A percentile compares a stretch with the other conserved stretches of the same genome.
Conservation (phyloP, 2,113 vertebrate species). For the Petaurus breviceps region DNA sequence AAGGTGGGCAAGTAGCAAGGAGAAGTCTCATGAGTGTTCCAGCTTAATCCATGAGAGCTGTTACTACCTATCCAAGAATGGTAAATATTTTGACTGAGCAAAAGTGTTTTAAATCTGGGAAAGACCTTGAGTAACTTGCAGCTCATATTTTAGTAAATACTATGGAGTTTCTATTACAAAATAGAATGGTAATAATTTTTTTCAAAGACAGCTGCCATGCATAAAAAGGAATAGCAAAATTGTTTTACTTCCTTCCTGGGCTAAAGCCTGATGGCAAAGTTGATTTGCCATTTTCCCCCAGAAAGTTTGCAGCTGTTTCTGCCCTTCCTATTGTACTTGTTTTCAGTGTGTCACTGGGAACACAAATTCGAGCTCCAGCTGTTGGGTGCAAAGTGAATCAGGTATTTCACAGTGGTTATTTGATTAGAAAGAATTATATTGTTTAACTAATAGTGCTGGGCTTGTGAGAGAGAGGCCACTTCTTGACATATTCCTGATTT, state of each 20-base stretch:
- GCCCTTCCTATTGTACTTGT: conserved; percentile 85
- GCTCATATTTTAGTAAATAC: conserved; percentile 80
- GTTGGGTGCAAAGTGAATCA: conserved; percentile 87
- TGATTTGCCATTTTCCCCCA: conserved; percentile 71
- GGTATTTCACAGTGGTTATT: conserved; percentile 88
- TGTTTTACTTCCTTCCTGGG: conserved; percentile 87
- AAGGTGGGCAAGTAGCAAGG: conserved; percentile 1
- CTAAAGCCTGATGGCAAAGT: conserved; percentile 81
- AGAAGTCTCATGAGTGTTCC: conserved; percentile 44
- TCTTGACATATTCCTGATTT: conserved; percentile 66
- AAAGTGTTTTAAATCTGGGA: conserved; percentile 76
- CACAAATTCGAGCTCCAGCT: conserved; percentile 83
- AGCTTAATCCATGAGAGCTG: conserved; percentile 60
- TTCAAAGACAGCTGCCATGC: conserved; percentile 84
- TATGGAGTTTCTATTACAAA: conserved; percentile 84
- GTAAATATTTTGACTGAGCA: conserved; percentile 80
- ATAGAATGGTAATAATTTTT: conserved; percentile 82
- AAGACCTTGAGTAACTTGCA: conserved; percentile 71
- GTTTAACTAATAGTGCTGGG: conserved; percentile 77
- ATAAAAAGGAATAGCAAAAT: conserved; percentile 87
- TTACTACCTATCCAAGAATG: conserved; percentile 69
- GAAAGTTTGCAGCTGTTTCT: conserved; percentile 88
- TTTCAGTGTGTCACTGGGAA: conserved; percentile 85
- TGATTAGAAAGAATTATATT: conserved; percentile 84
- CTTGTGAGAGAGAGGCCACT: conserved; percentile 54